These are phyloP conservation scores for Drosophila stalkeri DNA, from an alignment of 2,888 invertebrate species.

Conservation along the genomic window DNA sequence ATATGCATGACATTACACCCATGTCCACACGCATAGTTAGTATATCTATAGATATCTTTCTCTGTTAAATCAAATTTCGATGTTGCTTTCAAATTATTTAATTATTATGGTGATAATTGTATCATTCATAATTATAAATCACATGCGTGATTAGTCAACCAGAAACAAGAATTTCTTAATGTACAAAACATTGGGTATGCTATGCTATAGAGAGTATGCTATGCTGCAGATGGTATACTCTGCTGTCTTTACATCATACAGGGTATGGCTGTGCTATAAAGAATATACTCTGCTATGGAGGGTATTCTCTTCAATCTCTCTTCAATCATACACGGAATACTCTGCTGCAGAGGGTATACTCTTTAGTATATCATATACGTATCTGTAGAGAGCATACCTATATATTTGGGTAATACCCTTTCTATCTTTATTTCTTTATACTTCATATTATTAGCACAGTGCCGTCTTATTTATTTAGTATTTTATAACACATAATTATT, in stretches of 20 bases:
- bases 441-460: not conserved
- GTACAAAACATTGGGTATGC: not conserved
- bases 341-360: not conserved
- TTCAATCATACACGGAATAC: not conserved
- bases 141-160: not conserved
- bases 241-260: too few relatives aligned
- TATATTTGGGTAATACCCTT: too few relatives aligned
- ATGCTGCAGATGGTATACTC: too few relatives aligned
- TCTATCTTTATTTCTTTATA: not conserved
- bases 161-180: not conserved
- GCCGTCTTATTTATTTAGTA: not conserved
- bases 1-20: constrained; percentile 18
- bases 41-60: too few relatives aligned
- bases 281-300: too few relatives aligned
- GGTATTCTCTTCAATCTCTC: too few relatives aligned
- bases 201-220: not conserved
- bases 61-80: not conserved
- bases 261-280: too few relatives aligned
- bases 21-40: not conserved
- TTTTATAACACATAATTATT: not conserved
- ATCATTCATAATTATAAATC: constrained; percentile 7
- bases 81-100: not conserved
- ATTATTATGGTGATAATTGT: constrained; percentile 19
- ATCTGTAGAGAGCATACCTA: too few relatives aligned
- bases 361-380: too few relatives aligned